Base-by-base conservation (phyloP, 2,797 vertebrate species). In the Hoplostethus mediterraneus region DNA sequence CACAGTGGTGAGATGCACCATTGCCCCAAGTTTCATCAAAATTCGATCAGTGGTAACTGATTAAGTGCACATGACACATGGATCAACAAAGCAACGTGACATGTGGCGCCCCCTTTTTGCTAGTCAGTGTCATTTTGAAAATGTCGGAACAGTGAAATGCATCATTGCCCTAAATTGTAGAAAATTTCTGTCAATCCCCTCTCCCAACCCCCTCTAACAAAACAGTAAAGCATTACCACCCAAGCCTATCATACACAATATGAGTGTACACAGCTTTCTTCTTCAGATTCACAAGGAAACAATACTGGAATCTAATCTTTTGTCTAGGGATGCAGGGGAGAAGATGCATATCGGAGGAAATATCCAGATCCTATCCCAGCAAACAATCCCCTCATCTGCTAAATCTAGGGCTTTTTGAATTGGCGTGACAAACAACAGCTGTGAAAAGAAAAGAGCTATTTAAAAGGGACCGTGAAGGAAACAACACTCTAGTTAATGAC, bases 341-440 rank as follows among this genome's bases (percentile, higher is more conserved):
- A 36, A 36, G 25, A 25, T 9, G 9, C 51, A 63, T 8, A 60
- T 67, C 30, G 40, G 63, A 59, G 62, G 25, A 54, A 0, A 44
- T 57, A 65, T 6, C 61, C 63, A 65, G 36, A 48, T 52, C 54
- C 12, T 3, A 42, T 14, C 36, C 2, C 40, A 42, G 3, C 40
- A 42, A 42, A 42, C 56, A 56, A 69, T 30, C 21, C 33, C 63
- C 58, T 56, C 12, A 57, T 63, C 53, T 14, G n/a, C 14, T 53
- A 33, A 65, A 72, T 73, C 51, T 30, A 45, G 54, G 56, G 64
- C 67, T 21, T 67, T 82, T 62, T 79, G 33, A 75, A 63, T 69
- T 45, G 17, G 21, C 1, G 6, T 62, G 31, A 65, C 70, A 74
- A 70, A 65, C 28, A 69, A 45, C 77, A 80, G 81, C 83, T 84